Percentiles rank a stretch among this genome's conserved stretches.
These are phyloP conservation scores for Psix sp. DNA, from an alignment of 1,140 invertebrate genomes.

Conservation along the genomic window DNA sequence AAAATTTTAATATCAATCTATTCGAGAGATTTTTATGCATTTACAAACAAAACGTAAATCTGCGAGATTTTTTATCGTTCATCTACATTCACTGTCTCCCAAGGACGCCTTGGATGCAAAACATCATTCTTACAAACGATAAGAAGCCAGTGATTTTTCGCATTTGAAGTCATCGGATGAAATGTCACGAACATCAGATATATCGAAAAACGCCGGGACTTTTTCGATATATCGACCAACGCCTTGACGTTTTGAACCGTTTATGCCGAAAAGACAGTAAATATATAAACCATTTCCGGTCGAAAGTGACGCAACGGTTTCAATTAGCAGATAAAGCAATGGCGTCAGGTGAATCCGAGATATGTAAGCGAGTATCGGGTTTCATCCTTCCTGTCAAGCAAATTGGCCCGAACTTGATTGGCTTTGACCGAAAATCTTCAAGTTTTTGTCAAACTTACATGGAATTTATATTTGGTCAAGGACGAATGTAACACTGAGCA, in stretches of 20 bases:
- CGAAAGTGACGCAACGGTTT: conserved; percentile 47
- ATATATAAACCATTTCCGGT: conserved; percentile 44
- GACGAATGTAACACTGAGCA: no score
- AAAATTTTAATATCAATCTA: conserved; percentile 6
- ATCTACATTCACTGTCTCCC: conserved; percentile 33
- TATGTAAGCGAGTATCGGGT: conserved; percentile 34
- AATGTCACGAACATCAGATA: no score
- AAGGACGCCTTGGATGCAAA: conserved; percentile 48
- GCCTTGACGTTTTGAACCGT: background rate
- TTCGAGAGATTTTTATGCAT: background rate
- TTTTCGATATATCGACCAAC: no score
- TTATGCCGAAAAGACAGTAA: conserved; percentile 40
- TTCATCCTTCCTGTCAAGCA: conserved; percentile 27
- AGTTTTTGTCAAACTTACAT: no score
- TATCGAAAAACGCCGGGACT: no score
- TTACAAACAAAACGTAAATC: conserved; percentile 21
- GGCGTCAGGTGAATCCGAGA: conserved; percentile 44
- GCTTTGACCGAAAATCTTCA: conserved; percentile 9
- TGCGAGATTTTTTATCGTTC: conserved; percentile 25
- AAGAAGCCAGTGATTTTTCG: conserved; percentile 26
- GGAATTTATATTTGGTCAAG: conserved; percentile 66
- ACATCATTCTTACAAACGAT: conserved; percentile 28
- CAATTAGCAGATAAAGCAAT: conserved; percentile 48
- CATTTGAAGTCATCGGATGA: no score
- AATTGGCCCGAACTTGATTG: conserved; percentile 16